Evolutionary conservation across 2,888 invertebrate genomes (phyloP), one percentile per base, ranked within the genome.

Genomic region (Orthosia gothica): DNA sequence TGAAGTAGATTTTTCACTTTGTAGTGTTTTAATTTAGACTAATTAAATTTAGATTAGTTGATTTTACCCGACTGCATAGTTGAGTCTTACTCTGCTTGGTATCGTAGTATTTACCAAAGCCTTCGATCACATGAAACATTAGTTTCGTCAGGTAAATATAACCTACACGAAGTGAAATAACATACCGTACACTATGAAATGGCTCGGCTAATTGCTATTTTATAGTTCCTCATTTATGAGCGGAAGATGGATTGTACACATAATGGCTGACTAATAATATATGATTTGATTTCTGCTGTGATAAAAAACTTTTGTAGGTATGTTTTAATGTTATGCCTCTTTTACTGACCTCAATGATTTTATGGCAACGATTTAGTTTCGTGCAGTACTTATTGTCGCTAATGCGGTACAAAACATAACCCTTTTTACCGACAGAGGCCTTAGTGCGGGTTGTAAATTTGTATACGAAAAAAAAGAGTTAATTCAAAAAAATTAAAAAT

Each of bases 201-300:
- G 76, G 84, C 88, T 83, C 76, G 70, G 80, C 83, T 91, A 91
- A 91, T 91, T 90, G 87, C 87, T 76, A 88, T 90, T 91, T 91
- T 91, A 90, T 89, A 89, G 88, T 89, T 91, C 87, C 90, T 87
- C 90, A 91, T 91, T 91, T 87, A 84, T 81, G 69, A 76, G 70
- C 78, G 84, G 86, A 89, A 91, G 88, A 90, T 86, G 85, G 79
- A 90, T 90, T 86, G 86, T 88, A 57, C 61, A 54, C 68, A 62
- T 85, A 78, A 87, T 71, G 70, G 69, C 20, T 49, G 55, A 72
- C 62, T 81, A 74, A 77, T 83, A 83, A 80, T 75, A 87, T 70
- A 70, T 74, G 71, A 87, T 83, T 81, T 71, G 78, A 65, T 87
- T 76, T 72, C 70, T 71, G 40, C 18, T 74, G 40, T 74, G 61